Conservation (phyloP, 1,140 invertebrate genomes). For the Zaprionus capensis region DNA sequence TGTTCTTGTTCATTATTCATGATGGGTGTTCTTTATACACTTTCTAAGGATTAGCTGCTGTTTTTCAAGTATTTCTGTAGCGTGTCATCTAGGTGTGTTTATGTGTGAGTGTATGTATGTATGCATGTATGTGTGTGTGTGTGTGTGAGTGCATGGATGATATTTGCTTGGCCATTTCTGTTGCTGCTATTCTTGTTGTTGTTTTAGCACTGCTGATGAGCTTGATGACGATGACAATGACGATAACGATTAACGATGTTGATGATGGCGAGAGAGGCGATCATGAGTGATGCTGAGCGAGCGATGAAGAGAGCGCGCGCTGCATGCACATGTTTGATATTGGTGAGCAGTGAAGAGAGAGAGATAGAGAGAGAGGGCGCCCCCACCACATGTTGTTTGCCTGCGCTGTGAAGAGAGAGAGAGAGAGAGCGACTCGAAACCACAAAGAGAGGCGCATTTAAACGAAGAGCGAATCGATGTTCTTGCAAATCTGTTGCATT, state of each 20-base stretch:
- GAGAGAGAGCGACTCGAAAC: slow-evolving; percentile 45
- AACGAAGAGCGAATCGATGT: slow-evolving; percentile 26
- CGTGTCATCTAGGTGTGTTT: slow-evolving; percentile 36
- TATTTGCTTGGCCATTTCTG: slow-evolving; percentile 29
- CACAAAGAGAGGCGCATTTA: slow-evolving; percentile 4
- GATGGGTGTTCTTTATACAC: slow-evolving; percentile 75
- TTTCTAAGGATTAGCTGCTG: slow-evolving; percentile 70
- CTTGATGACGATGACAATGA: slow-evolving; percentile 31
- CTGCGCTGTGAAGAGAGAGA: slow-evolving; percentile 46
- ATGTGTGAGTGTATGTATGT: slow-evolving; percentile 39
- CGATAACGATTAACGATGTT: slow-evolving; percentile 24
- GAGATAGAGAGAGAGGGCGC: slow-evolving; percentile 27
- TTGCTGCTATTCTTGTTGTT: slow-evolving; percentile 54
- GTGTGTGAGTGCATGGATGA: slow-evolving; percentile 36
- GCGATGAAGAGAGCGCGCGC: slow-evolving; percentile 33
- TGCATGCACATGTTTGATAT: slow-evolving; percentile 35
- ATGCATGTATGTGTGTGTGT: slow-evolving; percentile 25
- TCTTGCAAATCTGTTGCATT: slow-evolving; percentile 17
- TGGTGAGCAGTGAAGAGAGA: slow-evolving; percentile 29
- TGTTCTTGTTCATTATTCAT: slow-evolving; percentile 35
- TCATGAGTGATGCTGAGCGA: slow-evolving; percentile 13
- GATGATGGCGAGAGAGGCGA: slow-evolving; percentile 36
- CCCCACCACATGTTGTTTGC: slow-evolving; percentile 28
- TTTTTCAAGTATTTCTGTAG: slow-evolving; percentile 53
- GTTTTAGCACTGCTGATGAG: slow-evolving; percentile 57